Base-by-base conservation (phyloP, 2,113 vertebrate species). In the Tauraco erythrolophus region DNA sequence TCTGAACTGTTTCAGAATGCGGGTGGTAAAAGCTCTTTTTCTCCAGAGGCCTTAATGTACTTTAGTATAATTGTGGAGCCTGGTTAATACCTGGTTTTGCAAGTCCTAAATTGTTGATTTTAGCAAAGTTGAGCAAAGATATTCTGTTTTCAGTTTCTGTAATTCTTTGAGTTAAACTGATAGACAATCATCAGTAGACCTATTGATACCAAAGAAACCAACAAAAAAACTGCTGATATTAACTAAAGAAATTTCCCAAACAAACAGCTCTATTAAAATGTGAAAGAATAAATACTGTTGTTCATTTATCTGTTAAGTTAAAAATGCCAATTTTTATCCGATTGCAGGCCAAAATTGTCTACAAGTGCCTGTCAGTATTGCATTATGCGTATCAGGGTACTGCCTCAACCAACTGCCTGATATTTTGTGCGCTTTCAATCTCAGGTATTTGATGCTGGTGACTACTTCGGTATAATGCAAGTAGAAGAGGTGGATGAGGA, bases 391-490 rank as follows among this genome's bases (percentile, higher is more conserved):
- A 2, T 35, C 19, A 4, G 22, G 22, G n/a, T 68, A 9, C 14
- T 54, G 6, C n/a, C 23, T 89, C 37, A 58, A 30, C 15, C 48
- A 33, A 3, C 17, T 74, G n/a, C 23, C 39, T 66, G 13, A 15
- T 37, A 5, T 39, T 79, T 56, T 88, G 6, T 89, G 16, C 16
- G 7, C 28, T 86, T 91, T 56, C 70, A 3, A 33, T 89, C 54
- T n/a, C 88, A 99, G 99, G 96, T 99, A 8, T 99, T 99, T 81
- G 99, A 99, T 95, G 99, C 99, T 1, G 99, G 99, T 16, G 99
- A 99, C 28, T 98, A 99, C 92, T 99, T 99, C 6, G 99, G 99
- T n/a, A 99, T 99, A 82, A 99, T 99, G 99, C 99, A 98, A 39
- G 96, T 99, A 66, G 98, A 99, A 51, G 97, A 98, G 39, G 98